phyloP scores from a whole-genome alignment of 2,888 invertebrate genomes.

The Andrena flavipes region DNA sequence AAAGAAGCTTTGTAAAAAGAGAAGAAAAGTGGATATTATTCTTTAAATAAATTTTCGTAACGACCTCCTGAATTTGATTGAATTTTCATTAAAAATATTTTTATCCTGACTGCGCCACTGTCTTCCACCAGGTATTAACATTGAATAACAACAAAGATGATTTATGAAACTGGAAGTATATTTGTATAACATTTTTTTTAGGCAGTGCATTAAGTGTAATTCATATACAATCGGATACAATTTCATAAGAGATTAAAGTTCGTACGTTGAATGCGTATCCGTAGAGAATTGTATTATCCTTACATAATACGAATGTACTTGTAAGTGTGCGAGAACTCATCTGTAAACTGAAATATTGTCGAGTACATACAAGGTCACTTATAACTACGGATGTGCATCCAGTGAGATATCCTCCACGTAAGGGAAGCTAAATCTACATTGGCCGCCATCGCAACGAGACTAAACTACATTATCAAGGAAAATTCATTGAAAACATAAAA shows the following conservation, averaged over 20 bases:
- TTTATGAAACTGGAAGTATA: conserved; percentile 6
- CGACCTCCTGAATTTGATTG: too few relatives aligned
- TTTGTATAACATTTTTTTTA: conserved; percentile 7
- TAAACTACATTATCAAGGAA: conserved; percentile 9
- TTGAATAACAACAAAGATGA: background rate
- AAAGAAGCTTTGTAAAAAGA: too few relatives aligned
- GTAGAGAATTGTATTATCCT: conserved; percentile 40
- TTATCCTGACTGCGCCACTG: too few relatives aligned
- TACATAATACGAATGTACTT: conserved; percentile 40
- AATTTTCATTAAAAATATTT: too few relatives aligned
- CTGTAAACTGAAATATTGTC: background rate
- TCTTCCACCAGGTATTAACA: too few relatives aligned
- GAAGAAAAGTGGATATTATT: too few relatives aligned
- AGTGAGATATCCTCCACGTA: background rate
- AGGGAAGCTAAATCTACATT: conserved; percentile 16
- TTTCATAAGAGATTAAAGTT: background rate
- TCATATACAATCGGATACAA: background rate
- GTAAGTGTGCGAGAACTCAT: conserved; percentile 2
- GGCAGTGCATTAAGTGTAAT: background rate
- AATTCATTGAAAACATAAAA: conserved; percentile 15
- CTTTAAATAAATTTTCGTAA: too few relatives aligned
- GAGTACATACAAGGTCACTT: background rate
- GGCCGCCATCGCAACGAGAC: background rate
- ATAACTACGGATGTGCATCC: conserved; percentile 6
- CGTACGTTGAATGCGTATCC: conserved; percentile 6